Evolutionary conservation across 2,797 vertebrate species (phyloP).

Genomic region (Tarsius wallacei): DNA sequence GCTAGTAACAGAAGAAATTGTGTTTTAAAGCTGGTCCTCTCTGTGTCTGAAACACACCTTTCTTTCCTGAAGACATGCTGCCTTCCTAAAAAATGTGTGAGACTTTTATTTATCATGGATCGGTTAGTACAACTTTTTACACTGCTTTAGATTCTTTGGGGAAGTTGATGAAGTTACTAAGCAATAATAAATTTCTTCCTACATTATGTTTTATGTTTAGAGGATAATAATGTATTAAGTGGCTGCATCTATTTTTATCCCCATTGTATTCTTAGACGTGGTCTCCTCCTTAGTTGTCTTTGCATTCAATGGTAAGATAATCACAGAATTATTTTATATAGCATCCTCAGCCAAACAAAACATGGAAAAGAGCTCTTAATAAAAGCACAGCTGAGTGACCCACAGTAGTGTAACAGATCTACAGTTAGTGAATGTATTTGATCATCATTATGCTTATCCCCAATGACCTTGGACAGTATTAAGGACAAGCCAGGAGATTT

Average conservation of each 20-base stretch:
- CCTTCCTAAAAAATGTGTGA: neutral
- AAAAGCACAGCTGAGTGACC: neutral
- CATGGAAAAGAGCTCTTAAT: neutral
- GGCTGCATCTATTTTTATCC: neutral
- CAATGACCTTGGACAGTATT: neutral
- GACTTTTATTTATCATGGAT: neutral
- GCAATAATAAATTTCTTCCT: neutral
- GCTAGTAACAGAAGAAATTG: neutral
- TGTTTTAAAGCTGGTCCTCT: neutral
- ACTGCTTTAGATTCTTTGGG: neutral
- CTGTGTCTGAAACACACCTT: neutral
- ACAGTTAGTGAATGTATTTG: neutral
- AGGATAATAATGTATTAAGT: neutral
- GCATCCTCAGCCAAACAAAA: neutral
- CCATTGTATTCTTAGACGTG: neutral
- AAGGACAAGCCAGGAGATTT: neutral
- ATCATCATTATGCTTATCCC: neutral
- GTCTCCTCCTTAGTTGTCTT: neutral
- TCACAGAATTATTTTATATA: neutral
- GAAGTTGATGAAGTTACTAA: neutral
- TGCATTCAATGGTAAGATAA: neutral
- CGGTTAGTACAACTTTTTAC: neutral
- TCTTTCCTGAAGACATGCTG: neutral
- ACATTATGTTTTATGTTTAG: neutral
- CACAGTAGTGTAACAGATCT: neutral